Evolutionary conservation across 2,797 vertebrate genomes (phyloP).

Genomic region (Chelidonichthys spinosus): DNA sequence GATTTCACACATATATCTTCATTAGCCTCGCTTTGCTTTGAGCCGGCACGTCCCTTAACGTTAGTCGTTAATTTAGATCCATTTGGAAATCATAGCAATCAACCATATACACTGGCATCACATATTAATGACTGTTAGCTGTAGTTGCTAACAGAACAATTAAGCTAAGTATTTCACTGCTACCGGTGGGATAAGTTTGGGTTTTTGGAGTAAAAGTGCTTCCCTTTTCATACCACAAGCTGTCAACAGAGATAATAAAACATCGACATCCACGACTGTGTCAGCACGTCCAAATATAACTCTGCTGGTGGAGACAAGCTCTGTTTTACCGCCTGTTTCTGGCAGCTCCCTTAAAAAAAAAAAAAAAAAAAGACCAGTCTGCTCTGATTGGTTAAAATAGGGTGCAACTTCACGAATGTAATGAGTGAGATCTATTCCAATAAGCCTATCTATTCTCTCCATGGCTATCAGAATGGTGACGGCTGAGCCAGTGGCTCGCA

Average conservation of each 20-base stretch:
- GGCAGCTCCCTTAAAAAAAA: background rate
- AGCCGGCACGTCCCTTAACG: conserved; percentile 42
- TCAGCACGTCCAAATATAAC: conserved; percentile 46
- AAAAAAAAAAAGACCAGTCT: no score
- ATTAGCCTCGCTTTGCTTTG: conserved; percentile 45
- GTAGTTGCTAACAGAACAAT: background rate
- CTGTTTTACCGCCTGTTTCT: no score
- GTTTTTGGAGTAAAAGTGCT: conserved; percentile 10
- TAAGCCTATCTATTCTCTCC: no score
- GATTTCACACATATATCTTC: conserved; percentile 30
- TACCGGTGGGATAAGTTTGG: background rate
- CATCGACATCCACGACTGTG: conserved; percentile 15
- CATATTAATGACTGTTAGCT: background rate
- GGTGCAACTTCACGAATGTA: no score
- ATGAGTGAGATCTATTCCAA: no score
- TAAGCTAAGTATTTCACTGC: background rate
- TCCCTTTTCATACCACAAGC: conserved; percentile 4
- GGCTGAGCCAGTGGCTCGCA: no score
- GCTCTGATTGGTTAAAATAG: no score
- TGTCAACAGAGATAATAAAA: conserved; percentile 39
- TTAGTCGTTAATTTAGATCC: conserved; percentile 69
- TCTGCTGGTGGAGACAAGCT: conserved; percentile 28
- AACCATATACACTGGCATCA: background rate
- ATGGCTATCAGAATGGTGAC: no score
- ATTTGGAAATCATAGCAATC: conserved; percentile 64